phyloP scores from a whole-genome alignment of 2,113 vertebrate genomes.

The Natator depressus region DNA sequence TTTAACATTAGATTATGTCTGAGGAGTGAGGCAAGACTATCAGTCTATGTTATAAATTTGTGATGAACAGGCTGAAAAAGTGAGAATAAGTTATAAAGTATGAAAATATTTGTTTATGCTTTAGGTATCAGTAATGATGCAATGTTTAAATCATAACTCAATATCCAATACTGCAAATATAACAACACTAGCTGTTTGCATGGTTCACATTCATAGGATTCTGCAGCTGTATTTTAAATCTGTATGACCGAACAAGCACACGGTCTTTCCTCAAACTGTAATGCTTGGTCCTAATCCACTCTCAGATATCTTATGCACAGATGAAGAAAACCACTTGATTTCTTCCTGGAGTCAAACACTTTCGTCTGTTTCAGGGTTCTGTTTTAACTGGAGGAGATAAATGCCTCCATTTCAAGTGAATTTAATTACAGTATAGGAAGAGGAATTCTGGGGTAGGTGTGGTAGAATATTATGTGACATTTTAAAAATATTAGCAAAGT shows the following conservation, averaged over 20 bases:
- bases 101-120: not conserved
- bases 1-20: not conserved
- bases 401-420: conserved; percentile 15
- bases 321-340: conserved; percentile 38
- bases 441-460: not conserved
- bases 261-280: not conserved
- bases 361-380: conserved; percentile 9
- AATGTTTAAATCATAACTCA: not conserved
- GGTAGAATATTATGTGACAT: not conserved
- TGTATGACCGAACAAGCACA: not conserved
- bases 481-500: not conserved
- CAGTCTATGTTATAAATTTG: not conserved
- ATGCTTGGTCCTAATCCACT: not conserved
- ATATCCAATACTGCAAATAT: not conserved
- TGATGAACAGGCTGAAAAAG: not conserved
- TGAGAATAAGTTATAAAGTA: not conserved
- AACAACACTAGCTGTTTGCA: not conserved
- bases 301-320: not conserved
- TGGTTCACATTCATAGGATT: not conserved
- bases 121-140: conserved; percentile 11
- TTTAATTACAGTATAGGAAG: not conserved
- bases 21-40: not conserved
- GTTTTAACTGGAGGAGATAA: conserved; percentile 40
- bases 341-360: not conserved
- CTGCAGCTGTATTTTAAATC: conserved; percentile 8